These are phyloP conservation scores for Paraescarpia echinospica DNA, from an alignment of 1,140 invertebrate species.

Conservation along the genomic window DNA sequence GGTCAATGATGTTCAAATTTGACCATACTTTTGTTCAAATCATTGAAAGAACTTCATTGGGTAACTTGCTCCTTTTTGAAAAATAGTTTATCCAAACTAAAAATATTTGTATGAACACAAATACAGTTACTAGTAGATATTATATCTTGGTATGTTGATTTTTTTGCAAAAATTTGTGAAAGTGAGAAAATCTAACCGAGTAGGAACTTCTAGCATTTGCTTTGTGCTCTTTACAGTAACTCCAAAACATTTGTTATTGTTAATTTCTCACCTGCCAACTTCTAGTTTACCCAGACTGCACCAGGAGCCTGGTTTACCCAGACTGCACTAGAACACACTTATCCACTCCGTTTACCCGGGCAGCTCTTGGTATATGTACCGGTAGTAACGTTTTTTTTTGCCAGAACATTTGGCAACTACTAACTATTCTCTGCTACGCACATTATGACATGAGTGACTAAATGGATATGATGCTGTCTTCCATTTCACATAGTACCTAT, in stretches of 20 bases:
- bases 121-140: too few species aligned
- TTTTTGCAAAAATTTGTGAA: too few species aligned
- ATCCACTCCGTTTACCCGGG: too few species aligned
- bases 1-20: too few species aligned
- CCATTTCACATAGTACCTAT: not conserved
- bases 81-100: too few species aligned
- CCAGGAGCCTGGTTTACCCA: not conserved
- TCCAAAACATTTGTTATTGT: not conserved
- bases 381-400: not conserved
- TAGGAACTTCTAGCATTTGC: not conserved
- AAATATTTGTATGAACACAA: too few species aligned
- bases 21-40: too few species aligned
- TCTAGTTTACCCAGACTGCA: not conserved
- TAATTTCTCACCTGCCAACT: not conserved
- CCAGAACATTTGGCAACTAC: not conserved
- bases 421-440: not conserved
- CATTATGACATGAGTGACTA: not conserved
- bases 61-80: too few species aligned
- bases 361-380: not conserved
- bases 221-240: not conserved
- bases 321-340: not conserved
- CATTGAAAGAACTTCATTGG: too few species aligned
- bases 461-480: not conserved
- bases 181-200: too few species aligned
- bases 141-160: too few species aligned